These are phyloP conservation scores for Calephelis perditalis DNA, from an alignment of 2,888 invertebrate genomes.

Conservation along the genomic window DNA sequence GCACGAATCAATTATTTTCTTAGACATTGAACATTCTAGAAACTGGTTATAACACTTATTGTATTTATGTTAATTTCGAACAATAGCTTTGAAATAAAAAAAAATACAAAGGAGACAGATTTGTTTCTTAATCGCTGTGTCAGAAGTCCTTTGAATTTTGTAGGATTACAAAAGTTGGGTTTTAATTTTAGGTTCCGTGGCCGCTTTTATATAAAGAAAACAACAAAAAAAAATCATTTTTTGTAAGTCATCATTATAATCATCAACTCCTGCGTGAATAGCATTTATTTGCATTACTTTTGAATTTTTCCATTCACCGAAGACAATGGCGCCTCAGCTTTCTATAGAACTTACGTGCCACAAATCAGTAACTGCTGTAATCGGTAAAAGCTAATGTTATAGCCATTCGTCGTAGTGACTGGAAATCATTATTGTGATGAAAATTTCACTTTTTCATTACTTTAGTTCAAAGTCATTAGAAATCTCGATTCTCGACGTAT, in stretches of 20 bases:
- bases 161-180: too few relatives aligned
- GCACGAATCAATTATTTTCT: background rate
- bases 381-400: slow-evolving; percentile 11
- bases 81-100: too few relatives aligned
- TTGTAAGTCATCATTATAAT: too few relatives aligned
- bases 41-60: background rate
- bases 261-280: too few relatives aligned
- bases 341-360: slow-evolving; percentile 11
- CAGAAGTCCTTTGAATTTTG: too few relatives aligned
- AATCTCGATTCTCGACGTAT: too few relatives aligned
- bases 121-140: too few relatives aligned
- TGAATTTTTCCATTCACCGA: slow-evolving; percentile 6
- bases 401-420: slow-evolving; percentile 1
- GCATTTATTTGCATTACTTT: slow-evolving; percentile 8
- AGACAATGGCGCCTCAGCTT: slow-evolving; percentile 5
- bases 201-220: too few relatives aligned
- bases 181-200: too few relatives aligned
- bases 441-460: slow-evolving; percentile 10
- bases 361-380: slow-evolving; percentile 9
- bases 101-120: too few relatives aligned
- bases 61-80: background rate
- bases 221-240: too few relatives aligned
- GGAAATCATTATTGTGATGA: slow-evolving; percentile 5
- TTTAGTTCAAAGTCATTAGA: background rate
- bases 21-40: background rate